Percentiles rank a stretch among this genome's conserved stretches.
phyloP scores from a whole-genome alignment of 2,888 invertebrate genomes.

The Odontothrips loti region DNA sequence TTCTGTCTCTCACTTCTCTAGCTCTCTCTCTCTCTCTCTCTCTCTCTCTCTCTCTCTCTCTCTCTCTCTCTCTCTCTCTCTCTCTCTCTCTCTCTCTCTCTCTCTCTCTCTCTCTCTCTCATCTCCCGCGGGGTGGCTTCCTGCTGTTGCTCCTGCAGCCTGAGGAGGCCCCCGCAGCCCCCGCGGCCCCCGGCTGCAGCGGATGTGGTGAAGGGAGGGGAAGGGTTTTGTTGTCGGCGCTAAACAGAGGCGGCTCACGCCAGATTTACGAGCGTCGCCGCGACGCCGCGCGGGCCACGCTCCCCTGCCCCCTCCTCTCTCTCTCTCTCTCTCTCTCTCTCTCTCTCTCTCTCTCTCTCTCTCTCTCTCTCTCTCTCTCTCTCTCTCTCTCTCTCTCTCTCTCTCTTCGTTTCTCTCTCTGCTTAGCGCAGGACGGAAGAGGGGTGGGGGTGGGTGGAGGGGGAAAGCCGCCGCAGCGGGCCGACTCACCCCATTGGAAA shows the following conservation, averaged over 20 bases:
- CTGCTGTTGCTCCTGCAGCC: no score
- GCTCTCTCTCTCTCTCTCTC: not conserved
- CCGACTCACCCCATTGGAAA: no score
- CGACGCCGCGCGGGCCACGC: no score
- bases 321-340: not conserved
- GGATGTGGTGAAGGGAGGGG: not conserved
- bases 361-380: not conserved
- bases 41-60: not conserved
- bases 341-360: constrained; percentile 2
- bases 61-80: not conserved
- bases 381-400: not conserved
- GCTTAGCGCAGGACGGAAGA: not conserved
- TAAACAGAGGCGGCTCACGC: constrained; percentile 25
- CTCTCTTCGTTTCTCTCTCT: not conserved
- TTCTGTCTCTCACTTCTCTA: not conserved
- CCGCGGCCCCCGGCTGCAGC: not conserved
- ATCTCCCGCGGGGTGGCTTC: not conserved
- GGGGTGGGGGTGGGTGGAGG: no score
- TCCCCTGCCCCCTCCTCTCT: no score
- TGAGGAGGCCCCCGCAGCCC: not conserved
- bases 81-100: not conserved
- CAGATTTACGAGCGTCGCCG: not conserved
- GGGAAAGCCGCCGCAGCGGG: no score
- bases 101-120: not conserved
- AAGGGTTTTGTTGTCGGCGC: constrained; percentile 18